phyloP scores from a whole-genome alignment of 2,888 invertebrate genomes.

The Panopea generosa region DNA sequence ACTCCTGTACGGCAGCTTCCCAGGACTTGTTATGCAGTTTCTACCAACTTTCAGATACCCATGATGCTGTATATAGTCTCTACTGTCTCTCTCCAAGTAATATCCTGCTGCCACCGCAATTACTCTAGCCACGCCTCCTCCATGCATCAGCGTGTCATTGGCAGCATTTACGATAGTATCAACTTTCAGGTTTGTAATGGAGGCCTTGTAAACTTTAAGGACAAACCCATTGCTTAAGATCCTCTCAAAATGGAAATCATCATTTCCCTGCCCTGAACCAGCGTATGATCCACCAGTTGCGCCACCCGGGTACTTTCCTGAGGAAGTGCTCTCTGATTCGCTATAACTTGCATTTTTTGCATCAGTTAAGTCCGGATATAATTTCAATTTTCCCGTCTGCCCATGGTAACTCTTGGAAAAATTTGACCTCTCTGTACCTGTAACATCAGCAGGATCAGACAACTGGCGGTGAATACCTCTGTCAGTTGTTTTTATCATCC shows the following conservation, averaged over 20 bases:
- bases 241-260: conserved; percentile 21
- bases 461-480: not conserved
- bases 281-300: too few relatives aligned
- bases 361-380: too few relatives aligned
- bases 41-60: conserved; percentile 23
- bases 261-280: not conserved
- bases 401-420: too few relatives aligned
- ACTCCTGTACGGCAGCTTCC: conserved; percentile 34
- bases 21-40: conserved; percentile 55
- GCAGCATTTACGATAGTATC: conserved; percentile 63
- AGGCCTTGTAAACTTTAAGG: conserved; percentile 55
- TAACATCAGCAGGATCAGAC: not conserved
- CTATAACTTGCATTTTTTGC: too few relatives aligned
- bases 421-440: not conserved
- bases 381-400: too few relatives aligned
- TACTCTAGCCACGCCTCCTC: conserved; percentile 59
- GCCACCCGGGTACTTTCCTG: too few relatives aligned
- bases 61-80: conserved; percentile 22
- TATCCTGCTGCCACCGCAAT: conserved; percentile 51
- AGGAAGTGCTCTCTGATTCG: too few relatives aligned
- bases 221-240: conserved; percentile 12
- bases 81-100: conserved; percentile 44
- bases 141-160: conserved; percentile 60
- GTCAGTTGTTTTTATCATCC: not conserved
- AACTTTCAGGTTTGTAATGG: conserved; percentile 45